Evolutionary conservation across 2,888 invertebrate species (phyloP), one percentile per base, ranked within the genome.

Genomic region (Leptothorax acervorum): DNA sequence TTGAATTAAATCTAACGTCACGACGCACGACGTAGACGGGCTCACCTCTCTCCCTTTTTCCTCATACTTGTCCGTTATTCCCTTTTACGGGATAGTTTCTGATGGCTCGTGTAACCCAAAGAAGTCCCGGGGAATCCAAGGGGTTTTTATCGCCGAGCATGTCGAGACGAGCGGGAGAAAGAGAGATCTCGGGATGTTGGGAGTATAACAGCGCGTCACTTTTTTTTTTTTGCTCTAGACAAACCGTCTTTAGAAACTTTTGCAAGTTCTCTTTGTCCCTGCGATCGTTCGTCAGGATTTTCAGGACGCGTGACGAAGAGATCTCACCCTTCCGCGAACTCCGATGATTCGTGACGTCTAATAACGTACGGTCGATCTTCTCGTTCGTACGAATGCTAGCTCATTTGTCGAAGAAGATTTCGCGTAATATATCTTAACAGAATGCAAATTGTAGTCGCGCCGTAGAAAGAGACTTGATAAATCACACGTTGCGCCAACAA

Each of bases 171-270:
- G 42, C 12, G 8, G 35, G 23, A 75, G 9, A 45, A 42, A 53
- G 63, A 62, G 65, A 82, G 68, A 70, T 42, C 73, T 45, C 45
- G 48, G 51, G 74, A 28, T 65, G n/a, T 12, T 48, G 79, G 83
- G 76, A 23, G 39, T 51, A 62, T 66, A 60, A 84, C 73, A 83
- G 76, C 70, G 48, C 57, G 62, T 35, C 85, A 81, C 45, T 78
- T 57, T 63, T 39, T n/a, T n/a, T 78, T 65, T 18, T 70, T 87
- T 82, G 70, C 62, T 71, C 55, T 81, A 51, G 79, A 73, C 75
- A 81, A 83, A 88, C 55, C 73, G 71, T 85, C 65, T 75, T 70
- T 84, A 71, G 82, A 89, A 87, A 86, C 75, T 87, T 87, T 70
- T 60, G 45, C 68, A 28, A 51, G 23, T 62, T 76, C 66, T 62